Evolutionary conservation across 2,888 invertebrate species (phyloP).

Genomic region (Minunthozetes semirufus): DNA sequence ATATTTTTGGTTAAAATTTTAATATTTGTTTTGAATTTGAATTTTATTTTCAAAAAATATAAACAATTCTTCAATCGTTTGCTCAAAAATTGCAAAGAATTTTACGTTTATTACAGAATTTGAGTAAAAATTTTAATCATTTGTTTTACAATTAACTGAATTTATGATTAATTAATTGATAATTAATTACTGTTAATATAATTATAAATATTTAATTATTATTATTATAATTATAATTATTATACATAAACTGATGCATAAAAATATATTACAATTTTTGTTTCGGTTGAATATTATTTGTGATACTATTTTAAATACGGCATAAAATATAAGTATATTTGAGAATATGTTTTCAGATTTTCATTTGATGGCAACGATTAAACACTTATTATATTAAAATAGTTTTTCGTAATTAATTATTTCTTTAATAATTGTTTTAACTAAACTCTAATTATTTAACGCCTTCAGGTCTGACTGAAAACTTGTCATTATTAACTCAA

Average conservation of each 20-base stretch:
- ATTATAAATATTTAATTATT: constrained; percentile 3
- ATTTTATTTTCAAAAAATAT: neutral
- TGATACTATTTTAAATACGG: constrained; percentile 14
- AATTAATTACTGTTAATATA: neutral
- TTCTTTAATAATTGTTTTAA: too few relatives aligned
- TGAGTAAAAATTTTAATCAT: neutral
- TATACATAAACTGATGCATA: constrained; percentile 1
- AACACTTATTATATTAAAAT: constrained; percentile 9
- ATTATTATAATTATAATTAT: constrained; percentile 2
- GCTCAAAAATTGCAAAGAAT: constrained; percentile 3
- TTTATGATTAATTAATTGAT: neutral
- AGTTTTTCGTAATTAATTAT: too few relatives aligned
- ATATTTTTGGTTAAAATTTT: too few relatives aligned
- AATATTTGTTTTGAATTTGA: neutral
- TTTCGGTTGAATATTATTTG: constrained; percentile 23
- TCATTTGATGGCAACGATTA: constrained; percentile 22
- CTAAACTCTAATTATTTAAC: too few relatives aligned
- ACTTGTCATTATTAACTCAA: too few relatives aligned
- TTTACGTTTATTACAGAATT: neutral
- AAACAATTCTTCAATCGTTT: neutral
- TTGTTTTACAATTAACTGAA: constrained; percentile 15
- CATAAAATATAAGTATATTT: neutral
- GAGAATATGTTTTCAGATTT: neutral
- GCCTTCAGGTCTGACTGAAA: too few relatives aligned
- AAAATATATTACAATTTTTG: neutral